phyloP scores from a whole-genome alignment of 2,113 vertebrate genomes.

The Nematolebias whitei region DNA sequence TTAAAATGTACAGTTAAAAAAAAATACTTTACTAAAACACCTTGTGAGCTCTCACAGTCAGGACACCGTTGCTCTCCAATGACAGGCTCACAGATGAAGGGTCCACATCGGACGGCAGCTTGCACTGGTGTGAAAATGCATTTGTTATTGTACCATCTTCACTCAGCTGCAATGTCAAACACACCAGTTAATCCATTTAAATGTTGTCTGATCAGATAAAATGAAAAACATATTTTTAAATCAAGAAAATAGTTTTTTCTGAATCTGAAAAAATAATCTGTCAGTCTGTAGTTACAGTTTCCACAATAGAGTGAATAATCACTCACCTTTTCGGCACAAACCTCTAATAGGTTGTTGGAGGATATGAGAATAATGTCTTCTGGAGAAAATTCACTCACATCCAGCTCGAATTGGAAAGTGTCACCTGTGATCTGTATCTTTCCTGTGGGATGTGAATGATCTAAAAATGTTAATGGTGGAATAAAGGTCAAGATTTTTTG shows the following conservation, averaged over 20 bases:
- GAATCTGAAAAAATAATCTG: not conserved
- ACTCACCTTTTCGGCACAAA: constrained; percentile 91
- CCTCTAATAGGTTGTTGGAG: constrained; percentile 90
- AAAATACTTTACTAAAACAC: not conserved
- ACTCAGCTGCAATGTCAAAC: constrained; percentile 75
- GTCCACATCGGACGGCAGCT: constrained; percentile 90
- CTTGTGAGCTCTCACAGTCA: constrained; percentile 86
- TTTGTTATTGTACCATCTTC: constrained; percentile 85
- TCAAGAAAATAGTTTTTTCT: not conserved
- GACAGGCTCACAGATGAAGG: constrained; percentile 85
- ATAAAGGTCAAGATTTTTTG: not conserved
- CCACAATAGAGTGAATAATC: not conserved
- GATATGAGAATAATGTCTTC: constrained; percentile 90
- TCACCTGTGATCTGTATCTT: constrained; percentile 85
- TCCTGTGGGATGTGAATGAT: constrained; percentile 52
- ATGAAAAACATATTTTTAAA: not conserved
- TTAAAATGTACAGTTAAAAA: not conserved
- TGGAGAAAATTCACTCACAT: constrained; percentile 87
- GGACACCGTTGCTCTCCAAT: constrained; percentile 77
- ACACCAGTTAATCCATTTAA: not conserved
- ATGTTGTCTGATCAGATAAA: not conserved
- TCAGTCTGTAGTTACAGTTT: not conserved
- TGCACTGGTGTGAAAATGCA: constrained; percentile 89
- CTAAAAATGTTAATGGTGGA: not conserved
- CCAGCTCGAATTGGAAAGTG: constrained; percentile 88